A percentile compares a stretch with the other conserved stretches of the same genome.
Conservation (phyloP, 2,888 invertebrate genomes). For the Tinea trinotella region DNA sequence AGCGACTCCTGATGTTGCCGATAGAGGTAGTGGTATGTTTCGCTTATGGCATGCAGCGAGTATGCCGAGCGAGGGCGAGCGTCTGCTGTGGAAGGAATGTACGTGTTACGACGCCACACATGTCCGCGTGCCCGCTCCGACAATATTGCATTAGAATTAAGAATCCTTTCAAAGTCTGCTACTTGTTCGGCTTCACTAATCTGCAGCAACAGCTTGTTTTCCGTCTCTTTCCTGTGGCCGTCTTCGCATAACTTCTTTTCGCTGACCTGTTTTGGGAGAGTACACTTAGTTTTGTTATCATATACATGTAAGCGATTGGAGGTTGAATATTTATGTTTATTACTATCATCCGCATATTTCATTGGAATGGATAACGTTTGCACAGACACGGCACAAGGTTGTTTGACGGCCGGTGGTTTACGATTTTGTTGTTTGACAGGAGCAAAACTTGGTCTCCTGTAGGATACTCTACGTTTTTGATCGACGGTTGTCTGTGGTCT, state of each 20-base stretch:
- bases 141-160: conserved; percentile 71
- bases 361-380: conserved; percentile 58
- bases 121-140: conserved; percentile 50
- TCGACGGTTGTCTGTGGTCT: conserved; percentile 26
- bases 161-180: conserved; percentile 76
- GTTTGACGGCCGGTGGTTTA: conserved; percentile 42
- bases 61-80: conserved; percentile 55
- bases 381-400: conserved; percentile 50
- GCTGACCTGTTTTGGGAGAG: conserved; percentile 55
- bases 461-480: conserved; percentile 26
- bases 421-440: conserved; percentile 47
- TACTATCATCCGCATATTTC: conserved; percentile 49
- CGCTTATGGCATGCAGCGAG: conserved; percentile 56
- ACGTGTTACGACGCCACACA: conserved; percentile 52
- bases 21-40: conserved; percentile 58
- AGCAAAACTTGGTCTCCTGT: conserved; percentile 28
- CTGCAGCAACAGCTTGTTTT: conserved; percentile 66
- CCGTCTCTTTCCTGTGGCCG: conserved; percentile 39
- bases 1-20: conserved; percentile 58
- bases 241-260: conserved; percentile 61
- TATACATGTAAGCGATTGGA: conserved; percentile 39
- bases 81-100: conserved; percentile 44
- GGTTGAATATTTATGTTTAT: conserved; percentile 37
- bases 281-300: conserved; percentile 50
- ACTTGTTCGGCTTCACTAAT: conserved; percentile 75